Percentiles rank a stretch among this genome's conserved stretches.
Conservation (phyloP, 1,140 invertebrate genomes). For the Drosophila kanapiae region DNA sequence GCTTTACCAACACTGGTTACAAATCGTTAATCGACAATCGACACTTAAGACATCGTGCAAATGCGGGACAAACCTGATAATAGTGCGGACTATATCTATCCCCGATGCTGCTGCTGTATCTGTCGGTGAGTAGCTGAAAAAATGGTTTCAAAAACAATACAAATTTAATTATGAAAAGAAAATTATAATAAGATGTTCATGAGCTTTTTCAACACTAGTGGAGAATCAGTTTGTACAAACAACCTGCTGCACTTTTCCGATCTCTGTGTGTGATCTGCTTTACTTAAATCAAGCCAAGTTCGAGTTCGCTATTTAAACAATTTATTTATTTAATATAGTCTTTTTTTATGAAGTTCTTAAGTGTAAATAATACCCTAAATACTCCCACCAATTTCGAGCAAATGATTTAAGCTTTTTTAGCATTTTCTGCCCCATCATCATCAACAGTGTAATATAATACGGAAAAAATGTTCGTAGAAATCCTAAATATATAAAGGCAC, state of each 20-base stretch:
- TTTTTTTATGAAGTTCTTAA: too few relatives aligned
- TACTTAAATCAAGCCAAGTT: too few relatives aligned
- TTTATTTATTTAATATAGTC: too few relatives aligned
- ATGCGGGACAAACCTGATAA: slow-evolving; percentile 75
- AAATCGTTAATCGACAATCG: background rate
- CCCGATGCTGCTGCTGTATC: slow-evolving; percentile 80
- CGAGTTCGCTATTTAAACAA: too few relatives aligned
- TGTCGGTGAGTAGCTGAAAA: slow-evolving; percentile 76
- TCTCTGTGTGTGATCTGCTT: too few relatives aligned
- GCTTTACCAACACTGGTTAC: background rate
- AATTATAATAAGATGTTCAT: too few relatives aligned
- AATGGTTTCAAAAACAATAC: slow-evolving; percentile 10
- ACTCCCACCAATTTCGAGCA: background rate
- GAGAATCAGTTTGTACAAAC: too few relatives aligned
- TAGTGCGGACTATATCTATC: slow-evolving; percentile 83
- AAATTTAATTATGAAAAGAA: background rate
- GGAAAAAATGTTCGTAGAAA: slow-evolving; percentile 29
- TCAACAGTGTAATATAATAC: slow-evolving; percentile 46
- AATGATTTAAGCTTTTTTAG: too few relatives aligned
- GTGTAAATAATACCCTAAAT: background rate
- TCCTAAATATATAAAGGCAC: slow-evolving; percentile 8
- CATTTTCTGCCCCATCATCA: background rate
- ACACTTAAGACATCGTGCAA: slow-evolving; percentile 3
- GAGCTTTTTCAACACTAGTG: too few relatives aligned
- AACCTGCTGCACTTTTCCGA: too few relatives aligned